Evolutionary conservation across 2,888 invertebrate genomes (phyloP).

Genomic region (Iselma pallidipennis): DNA sequence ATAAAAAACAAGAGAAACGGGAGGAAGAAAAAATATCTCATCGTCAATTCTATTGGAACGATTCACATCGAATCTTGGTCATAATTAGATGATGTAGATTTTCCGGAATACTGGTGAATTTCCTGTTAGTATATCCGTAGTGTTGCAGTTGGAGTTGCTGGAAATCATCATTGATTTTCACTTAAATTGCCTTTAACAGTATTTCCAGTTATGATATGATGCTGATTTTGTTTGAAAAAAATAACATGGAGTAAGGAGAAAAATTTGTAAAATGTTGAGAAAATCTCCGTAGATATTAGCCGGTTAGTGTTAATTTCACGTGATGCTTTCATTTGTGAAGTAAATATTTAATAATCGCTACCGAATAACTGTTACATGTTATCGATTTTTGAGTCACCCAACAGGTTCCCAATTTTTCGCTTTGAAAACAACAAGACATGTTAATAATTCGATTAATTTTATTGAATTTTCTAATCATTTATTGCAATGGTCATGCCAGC

Average conservation of each 20-base stretch:
- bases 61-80: not conserved
- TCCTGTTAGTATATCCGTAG: conserved; percentile 17
- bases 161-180: conserved; percentile 25
- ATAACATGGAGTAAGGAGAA: too few relatives aligned
- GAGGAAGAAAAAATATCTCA: not conserved
- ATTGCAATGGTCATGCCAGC: not conserved
- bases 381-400: not conserved
- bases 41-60: not conserved
- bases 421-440: conserved; percentile 6
- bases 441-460: not conserved
- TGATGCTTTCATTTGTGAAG: not conserved
- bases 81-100: conserved; percentile 24
- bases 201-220: too few relatives aligned
- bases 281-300: not conserved
- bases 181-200: conserved; percentile 11
- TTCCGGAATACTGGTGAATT: conserved; percentile 18
- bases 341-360: not conserved
- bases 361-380: not conserved
- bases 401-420: not conserved
- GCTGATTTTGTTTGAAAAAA: not conserved
- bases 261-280: not conserved
- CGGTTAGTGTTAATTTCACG: not conserved
- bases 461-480: conserved; percentile 2
- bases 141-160: not conserved
- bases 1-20: too few relatives aligned